A percentile compares a stretch with the other conserved stretches of the same genome.
These are phyloP conservation scores for Synodontis membranacea DNA, from an alignment of 2,113 vertebrate genomes.

Conservation along the genomic window DNA sequence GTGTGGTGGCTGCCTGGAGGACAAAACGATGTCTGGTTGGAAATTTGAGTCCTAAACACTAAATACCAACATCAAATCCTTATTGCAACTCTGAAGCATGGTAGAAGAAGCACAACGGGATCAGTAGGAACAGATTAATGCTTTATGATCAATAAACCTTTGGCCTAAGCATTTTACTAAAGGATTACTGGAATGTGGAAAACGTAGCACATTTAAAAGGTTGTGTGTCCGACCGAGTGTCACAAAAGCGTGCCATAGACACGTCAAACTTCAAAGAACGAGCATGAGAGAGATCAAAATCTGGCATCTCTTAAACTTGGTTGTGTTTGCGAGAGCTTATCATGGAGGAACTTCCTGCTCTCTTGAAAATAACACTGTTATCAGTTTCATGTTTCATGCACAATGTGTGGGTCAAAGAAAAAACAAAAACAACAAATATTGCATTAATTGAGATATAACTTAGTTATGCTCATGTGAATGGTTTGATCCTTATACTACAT, in stretches of 20 bases:
- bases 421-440: too few species aligned
- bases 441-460: too few species aligned
- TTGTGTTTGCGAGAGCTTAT: not conserved
- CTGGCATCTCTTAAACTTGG: too few species aligned
- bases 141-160: not conserved
- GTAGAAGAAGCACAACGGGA: not conserved
- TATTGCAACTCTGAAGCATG: not conserved
- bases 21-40: not conserved
- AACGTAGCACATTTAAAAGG: not conserved
- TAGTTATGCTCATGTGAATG: too few species aligned
- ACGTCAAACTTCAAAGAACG: not conserved
- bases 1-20: slow-evolving; percentile 88
- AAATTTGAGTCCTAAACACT: not conserved
- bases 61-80: not conserved
- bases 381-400: not conserved
- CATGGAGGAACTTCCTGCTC: not conserved
- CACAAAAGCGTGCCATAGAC: not conserved
- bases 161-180: not conserved
- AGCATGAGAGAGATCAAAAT: not conserved
- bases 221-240: not conserved
- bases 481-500: too few species aligned
- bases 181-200: not conserved
- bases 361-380: not conserved
- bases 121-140: not conserved
- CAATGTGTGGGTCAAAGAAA: not conserved